phyloP scores from a whole-genome alignment of 2,797 vertebrate genomes.

The Protosalanx chinensis region DNA sequence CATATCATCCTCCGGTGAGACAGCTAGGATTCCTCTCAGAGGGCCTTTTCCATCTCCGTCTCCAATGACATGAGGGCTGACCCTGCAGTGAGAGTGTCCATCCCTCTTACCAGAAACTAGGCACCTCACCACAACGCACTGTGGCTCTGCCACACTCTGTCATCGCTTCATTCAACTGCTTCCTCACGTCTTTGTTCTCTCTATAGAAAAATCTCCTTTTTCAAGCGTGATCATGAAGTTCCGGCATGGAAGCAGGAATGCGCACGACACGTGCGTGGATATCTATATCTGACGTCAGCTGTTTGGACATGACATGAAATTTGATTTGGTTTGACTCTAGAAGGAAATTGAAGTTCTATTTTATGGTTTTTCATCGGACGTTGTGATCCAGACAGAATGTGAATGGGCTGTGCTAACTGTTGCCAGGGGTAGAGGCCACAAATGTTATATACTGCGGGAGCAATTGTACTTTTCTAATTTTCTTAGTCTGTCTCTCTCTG shows the following conservation, averaged over 20 bases:
- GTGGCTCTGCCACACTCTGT: constrained; percentile 28
- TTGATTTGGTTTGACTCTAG: not conserved
- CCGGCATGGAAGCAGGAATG: not conserved
- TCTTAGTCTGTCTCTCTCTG: not conserved
- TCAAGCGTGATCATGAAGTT: not conserved
- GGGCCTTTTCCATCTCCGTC: constrained; percentile 66
- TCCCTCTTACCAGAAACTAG: constrained; percentile 59
- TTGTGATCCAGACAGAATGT: not conserved
- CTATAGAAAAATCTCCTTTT: not conserved
- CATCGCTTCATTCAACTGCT: constrained; percentile 32
- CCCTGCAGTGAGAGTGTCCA: constrained; percentile 53
- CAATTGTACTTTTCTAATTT: not conserved
- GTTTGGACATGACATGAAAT: not conserved
- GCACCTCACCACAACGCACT: constrained; percentile 51
- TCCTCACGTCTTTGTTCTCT: constrained; percentile 19
- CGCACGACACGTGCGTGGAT: not conserved
- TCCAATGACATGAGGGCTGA: constrained; percentile 64
- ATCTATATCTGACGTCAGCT: not conserved
- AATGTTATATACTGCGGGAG: not conserved
- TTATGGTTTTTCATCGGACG: not conserved
- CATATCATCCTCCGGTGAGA: constrained; percentile 62
- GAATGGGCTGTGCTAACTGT: not conserved
- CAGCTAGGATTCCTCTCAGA: constrained; percentile 61
- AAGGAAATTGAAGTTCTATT: not conserved
- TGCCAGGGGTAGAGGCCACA: not conserved